Base-by-base conservation (phyloP, 2,888 invertebrate genomes). In the Nymphalis polychloros region DNA sequence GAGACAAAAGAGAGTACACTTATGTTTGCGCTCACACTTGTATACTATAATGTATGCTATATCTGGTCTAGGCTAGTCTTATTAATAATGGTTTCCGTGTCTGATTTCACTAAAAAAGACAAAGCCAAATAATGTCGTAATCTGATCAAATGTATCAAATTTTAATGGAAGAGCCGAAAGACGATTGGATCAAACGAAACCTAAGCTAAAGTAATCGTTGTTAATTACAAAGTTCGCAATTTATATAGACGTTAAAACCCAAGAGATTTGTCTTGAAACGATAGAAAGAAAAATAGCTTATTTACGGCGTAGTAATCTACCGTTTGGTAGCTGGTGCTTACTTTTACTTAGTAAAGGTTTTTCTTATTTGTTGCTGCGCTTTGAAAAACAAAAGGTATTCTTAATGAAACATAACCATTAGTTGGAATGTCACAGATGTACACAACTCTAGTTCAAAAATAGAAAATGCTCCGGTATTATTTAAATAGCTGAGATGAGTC, bases 141-240 rank as follows among this genome's bases (percentile, higher is more conserved):
- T 4, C 13, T 41, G 41, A 13, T 41, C 3, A 41, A 41, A 41
- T 13, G 41, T 13, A 41, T 41, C 41, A 13, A 41, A 41, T 13
- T 13, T 41, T 41, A 13, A 41, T 41, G 13, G 41, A 41, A 10
- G 35, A 41, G 13, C 10, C 13, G 13, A 13, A 41, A 31, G 27
- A 27, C 27, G 27, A 27, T 27, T 27, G 27, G 27, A 27, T 27
- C 27, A 27, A 27, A 27, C 27, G 41, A 13, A 3, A 8, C 8
- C 8, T 50, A 19, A 20, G 19, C 3, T 19, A 19, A 19, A 8
- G 50, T 13, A 13, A 62, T 48, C 20, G 5, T 49, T 20, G 41
- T 46, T 59, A 59, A 67, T 63, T 46, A 67, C 46, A 55, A 59
- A 67, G 59, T 67, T 62, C 23, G 19, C 10, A 20, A 13, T 8